These are phyloP conservation scores for Propithecus coquereli DNA, from an alignment of 2,113 vertebrate species.

Conservation along the genomic window DNA sequence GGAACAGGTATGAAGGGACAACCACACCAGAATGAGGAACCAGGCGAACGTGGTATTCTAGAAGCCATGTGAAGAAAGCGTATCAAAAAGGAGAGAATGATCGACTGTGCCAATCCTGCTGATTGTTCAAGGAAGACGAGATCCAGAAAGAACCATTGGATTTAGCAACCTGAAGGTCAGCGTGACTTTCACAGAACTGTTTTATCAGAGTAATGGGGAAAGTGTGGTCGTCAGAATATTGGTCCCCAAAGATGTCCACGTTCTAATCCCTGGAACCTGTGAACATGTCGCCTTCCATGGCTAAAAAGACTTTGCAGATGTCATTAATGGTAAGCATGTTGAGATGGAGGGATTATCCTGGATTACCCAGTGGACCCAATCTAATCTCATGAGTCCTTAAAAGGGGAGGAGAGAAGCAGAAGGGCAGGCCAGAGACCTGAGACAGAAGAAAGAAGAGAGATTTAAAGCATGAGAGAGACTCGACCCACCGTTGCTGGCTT, in stretches of 20 bases:
- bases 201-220: not conserved
- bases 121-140: not conserved
- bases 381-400: not conserved
- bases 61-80: not conserved
- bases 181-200: not conserved
- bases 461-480: accelerated
- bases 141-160: too few relatives aligned
- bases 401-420: not conserved
- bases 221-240: not conserved
- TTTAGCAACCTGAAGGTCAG: not conserved
- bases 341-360: not conserved
- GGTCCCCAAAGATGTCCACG: accelerated
- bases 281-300: not conserved
- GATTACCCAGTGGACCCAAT: too few relatives aligned
- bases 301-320: not conserved
- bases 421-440: not conserved
- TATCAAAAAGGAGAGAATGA: not conserved
- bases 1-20: not conserved
- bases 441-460: not conserved
- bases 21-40: not conserved
- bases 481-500: not conserved
- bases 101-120: not conserved
- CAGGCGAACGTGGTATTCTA: not conserved
- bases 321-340: not conserved
- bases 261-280: not conserved